Percentiles rank a stretch among this genome's conserved stretches.
These are phyloP conservation scores for Apostichopus parvimensis DNA, from an alignment of 35 echinoderm and acorn worm genomes.

Conservation along the genomic window DNA sequence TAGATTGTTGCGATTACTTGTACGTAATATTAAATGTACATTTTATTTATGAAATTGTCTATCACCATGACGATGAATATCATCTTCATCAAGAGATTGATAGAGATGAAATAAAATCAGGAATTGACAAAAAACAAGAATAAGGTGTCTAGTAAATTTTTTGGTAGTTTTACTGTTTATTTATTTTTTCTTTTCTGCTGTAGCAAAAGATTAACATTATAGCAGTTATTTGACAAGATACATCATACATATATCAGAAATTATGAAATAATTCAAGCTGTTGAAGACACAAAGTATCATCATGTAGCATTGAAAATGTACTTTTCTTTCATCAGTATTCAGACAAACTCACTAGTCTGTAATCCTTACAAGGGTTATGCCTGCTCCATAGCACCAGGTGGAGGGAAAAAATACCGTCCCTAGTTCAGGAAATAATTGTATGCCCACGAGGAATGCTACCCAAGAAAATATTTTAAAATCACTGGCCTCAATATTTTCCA, in stretches of 20 bases:
- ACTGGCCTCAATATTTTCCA: too few relatives aligned
- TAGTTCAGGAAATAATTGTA: too few relatives aligned
- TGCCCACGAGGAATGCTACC: too few relatives aligned
- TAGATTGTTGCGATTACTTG: not conserved
- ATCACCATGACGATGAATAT: constrained; percentile 15
- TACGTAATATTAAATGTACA: constrained; percentile 36
- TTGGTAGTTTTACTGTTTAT: not conserved
- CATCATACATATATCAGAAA: not conserved
- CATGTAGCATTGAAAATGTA: too few relatives aligned
- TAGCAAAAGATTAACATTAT: not conserved
- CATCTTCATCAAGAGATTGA: constrained; percentile 6
- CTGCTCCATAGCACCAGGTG: too few relatives aligned
- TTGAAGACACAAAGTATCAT: too few relatives aligned
- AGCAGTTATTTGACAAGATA: not conserved
- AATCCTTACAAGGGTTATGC: too few relatives aligned
- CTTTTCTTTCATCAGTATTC: too few relatives aligned
- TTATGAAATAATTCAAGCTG: not conserved
- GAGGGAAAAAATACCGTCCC: too few relatives aligned
- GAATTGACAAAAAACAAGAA: too few relatives aligned
- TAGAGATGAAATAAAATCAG: not conserved
- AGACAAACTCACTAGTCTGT: too few relatives aligned
- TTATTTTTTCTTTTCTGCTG: not conserved
- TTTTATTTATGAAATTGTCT: constrained; percentile 39
- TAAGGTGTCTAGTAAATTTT: not conserved
- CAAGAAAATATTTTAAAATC: too few relatives aligned